Evolutionary conservation across 2,888 invertebrate genomes (phyloP).

Genomic region (Epinotia brunnichana): DNA sequence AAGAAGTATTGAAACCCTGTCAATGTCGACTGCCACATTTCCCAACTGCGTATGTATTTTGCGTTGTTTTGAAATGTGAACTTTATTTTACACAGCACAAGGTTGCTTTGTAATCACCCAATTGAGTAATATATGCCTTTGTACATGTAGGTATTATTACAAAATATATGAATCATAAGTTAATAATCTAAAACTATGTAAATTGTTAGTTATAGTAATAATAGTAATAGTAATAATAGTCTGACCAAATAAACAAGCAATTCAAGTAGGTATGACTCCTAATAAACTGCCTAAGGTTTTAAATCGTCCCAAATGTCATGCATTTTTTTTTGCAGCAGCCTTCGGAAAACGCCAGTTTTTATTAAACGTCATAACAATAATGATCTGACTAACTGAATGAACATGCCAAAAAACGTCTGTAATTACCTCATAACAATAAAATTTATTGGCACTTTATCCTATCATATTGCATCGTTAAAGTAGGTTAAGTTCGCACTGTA

Average conservation of each 20-base stretch:
- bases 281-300: background rate
- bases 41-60: conserved; percentile 5
- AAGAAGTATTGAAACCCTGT: background rate
- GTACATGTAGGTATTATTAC: background rate
- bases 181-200: conserved; percentile 1
- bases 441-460: conserved; percentile 19
- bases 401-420: conserved; percentile 7
- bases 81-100: background rate
- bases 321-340: background rate
- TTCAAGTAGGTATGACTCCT: background rate
- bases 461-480: conserved; percentile 32
- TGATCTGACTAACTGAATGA: conserved; percentile 1
- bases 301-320: background rate
- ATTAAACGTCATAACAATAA: conserved; percentile 1
- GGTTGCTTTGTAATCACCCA: conserved; percentile 7
- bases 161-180: background rate
- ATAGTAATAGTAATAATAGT: background rate
- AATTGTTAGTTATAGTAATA: background rate
- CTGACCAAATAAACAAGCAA: background rate
- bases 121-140: background rate
- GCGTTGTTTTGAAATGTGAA: conserved; percentile 5
- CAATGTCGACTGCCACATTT: background rate
- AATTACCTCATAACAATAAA: conserved; percentile 25
- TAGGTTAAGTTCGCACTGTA: conserved; percentile 56
- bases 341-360: background rate